Conservation (phyloP, 1,140 invertebrate species). For the Lordiphosa collinella region DNA sequence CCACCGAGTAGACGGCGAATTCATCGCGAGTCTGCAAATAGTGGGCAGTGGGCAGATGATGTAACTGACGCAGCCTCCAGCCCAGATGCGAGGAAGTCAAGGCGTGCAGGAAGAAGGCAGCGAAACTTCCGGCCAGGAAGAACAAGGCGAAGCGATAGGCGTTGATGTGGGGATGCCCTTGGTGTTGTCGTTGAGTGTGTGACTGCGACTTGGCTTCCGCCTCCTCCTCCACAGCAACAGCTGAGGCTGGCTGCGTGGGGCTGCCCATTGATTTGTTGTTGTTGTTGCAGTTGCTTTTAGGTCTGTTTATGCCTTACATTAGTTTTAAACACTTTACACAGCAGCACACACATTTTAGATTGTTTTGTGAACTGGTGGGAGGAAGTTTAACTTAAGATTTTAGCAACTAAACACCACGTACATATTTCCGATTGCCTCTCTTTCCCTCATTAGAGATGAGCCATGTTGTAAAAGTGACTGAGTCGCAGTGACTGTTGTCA, state of each 20-base stretch:
- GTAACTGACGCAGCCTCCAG: conserved; percentile 40
- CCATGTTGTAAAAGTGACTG: background rate
- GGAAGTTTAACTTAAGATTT: conserved; percentile 1
- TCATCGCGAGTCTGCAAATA: conserved; percentile 72
- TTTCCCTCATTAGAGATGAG: conserved; percentile 1
- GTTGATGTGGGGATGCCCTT: background rate
- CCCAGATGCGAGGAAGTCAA: conserved; percentile 21
- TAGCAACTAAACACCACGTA: conserved; percentile 42
- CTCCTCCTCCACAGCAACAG: background rate
- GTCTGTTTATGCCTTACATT: conserved; percentile 29
- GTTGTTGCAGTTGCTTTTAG: background rate
- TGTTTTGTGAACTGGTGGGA: background rate
- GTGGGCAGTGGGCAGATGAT: conserved; percentile 56
- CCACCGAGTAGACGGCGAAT: conserved; percentile 64
- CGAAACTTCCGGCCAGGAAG: conserved; percentile 51
- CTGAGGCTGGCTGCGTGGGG: conserved; percentile 2
- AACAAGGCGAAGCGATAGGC: conserved; percentile 40
- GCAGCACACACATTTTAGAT: conserved; percentile 27
- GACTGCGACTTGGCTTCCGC: background rate
- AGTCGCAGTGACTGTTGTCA: background rate
- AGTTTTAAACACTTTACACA: conserved; percentile 14
- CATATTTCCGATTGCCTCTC: background rate
- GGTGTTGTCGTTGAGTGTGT: background rate
- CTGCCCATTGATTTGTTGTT: background rate
- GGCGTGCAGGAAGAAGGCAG: conserved; percentile 42